Evolutionary conservation across 1,140 invertebrate species (phyloP).

Genomic region (Camponotus pennsylvanicus): DNA sequence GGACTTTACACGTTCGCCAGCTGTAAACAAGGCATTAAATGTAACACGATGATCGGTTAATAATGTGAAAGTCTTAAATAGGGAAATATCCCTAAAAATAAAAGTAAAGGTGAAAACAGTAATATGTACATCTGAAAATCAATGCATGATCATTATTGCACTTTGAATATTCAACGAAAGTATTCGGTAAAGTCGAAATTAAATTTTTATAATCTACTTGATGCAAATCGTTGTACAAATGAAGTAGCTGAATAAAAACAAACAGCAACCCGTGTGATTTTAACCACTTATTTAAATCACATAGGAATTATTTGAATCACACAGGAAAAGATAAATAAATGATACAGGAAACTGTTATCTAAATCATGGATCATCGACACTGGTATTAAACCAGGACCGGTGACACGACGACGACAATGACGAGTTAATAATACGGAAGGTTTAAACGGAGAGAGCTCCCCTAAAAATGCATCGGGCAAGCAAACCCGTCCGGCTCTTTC

Average conservation of each 20-base stretch:
- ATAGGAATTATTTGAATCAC: conserved; percentile 14
- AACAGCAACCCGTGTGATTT: not conserved
- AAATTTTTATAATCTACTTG: not conserved
- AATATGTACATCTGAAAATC: conserved; percentile 12
- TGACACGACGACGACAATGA: conserved; percentile 18
- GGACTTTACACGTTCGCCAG: not conserved
- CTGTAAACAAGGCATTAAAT: conserved; percentile 44
- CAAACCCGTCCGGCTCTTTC: conserved; percentile 50
- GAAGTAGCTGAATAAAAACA: not conserved
- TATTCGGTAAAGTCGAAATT: not conserved
- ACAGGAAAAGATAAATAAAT: not conserved
- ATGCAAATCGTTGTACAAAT: not conserved
- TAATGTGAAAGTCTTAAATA: conserved; percentile 3
- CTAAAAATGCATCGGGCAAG: conserved; percentile 44
- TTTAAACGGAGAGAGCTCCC: conserved; percentile 33
- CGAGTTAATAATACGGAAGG: conserved; percentile 49
- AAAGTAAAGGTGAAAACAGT: not conserved
- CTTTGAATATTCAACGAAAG: not conserved
- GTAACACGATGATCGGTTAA: conserved; percentile 19
- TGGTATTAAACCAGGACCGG: conserved; percentile 28
- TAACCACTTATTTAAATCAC: conserved; percentile 8
- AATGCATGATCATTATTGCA: conserved; percentile 14
- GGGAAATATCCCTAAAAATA: conserved; percentile 17
- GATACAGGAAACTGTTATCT: conserved; percentile 19
- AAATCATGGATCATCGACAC: conserved; percentile 10